A percentile compares a stretch with the other conserved stretches of the same genome.
Conservation (phyloP, 2,113 vertebrate genomes). For the Vulpes ferrilata region DNA sequence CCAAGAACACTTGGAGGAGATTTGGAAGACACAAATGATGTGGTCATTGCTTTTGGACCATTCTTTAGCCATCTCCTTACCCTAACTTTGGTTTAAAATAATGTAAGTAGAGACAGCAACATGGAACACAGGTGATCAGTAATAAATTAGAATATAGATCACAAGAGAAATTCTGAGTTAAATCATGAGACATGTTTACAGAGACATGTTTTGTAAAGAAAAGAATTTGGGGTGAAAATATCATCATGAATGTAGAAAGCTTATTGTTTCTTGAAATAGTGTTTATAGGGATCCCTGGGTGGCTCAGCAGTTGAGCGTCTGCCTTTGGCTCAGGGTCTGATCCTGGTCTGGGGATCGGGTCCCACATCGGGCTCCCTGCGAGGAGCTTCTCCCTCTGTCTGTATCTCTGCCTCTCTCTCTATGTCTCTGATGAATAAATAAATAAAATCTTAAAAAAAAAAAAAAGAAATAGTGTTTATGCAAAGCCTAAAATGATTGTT, state of each 20-base stretch:
- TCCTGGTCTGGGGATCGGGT: no score
- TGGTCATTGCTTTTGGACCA: background rate
- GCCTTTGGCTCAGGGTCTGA: no score
- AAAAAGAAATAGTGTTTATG: background rate
- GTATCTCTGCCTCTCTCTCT: no score
- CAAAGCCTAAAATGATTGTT: background rate
- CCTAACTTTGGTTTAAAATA: constrained; percentile 25
- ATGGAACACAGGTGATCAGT: background rate
- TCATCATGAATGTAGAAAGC: background rate
- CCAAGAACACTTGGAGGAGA: background rate
- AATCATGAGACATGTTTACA: background rate
- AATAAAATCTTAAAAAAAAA: no score
- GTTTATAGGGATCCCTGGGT: background rate
- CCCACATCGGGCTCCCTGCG: no score
- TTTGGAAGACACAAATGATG: background rate
- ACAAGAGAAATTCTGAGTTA: background rate
- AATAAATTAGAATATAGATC: constrained; percentile 31
- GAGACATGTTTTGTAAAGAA: background rate
- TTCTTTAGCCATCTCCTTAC: background rate
- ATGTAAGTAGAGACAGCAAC: background rate
- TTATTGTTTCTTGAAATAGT: background rate
- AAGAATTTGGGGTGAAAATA: background rate
- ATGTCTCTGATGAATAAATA: no score
- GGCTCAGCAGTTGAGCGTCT: no score
- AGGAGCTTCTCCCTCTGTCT: no score